Percentiles rank a stretch among this genome's conserved stretches.
Conservation (phyloP, 1,140 invertebrate genomes). For the Procambarus virginalis region DNA sequence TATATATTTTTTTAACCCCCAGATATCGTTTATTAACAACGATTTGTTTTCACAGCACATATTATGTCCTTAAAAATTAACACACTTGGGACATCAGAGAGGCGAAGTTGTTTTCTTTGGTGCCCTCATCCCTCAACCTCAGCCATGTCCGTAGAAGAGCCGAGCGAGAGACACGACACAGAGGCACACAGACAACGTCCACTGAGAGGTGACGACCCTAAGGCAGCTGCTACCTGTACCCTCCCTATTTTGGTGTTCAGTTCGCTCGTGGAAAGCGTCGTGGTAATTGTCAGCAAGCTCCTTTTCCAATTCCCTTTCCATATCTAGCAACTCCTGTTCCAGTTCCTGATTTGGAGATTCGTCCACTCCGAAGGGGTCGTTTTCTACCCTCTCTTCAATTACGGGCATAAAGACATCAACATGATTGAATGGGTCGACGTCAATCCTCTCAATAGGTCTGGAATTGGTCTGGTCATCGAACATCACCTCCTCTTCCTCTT, state of each 20-base stretch:
- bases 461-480: constrained; percentile 66
- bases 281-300: constrained; percentile 7
- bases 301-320: constrained; percentile 50
- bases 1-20: background rate
- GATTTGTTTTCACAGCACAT: constrained; percentile 10
- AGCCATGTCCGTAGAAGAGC: constrained; percentile 26
- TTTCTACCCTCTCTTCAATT: constrained; percentile 43
- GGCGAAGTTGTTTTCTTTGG: background rate
- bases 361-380: background rate
- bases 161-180: constrained; percentile 4
- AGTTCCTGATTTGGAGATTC: constrained; percentile 30
- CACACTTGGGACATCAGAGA: background rate
- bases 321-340: constrained; percentile 45
- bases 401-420: constrained; percentile 60
- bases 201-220: background rate
- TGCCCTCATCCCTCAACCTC: background rate
- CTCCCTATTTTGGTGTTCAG: constrained; percentile 9
- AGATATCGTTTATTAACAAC: background rate
- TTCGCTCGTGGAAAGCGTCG: constrained; percentile 47
- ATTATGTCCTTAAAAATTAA: constrained; percentile 12
- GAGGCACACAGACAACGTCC: constrained; percentile 7
- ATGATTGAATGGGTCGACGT: constrained; percentile 56
- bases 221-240: background rate
- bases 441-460: constrained; percentile 60
- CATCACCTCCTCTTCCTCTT: constrained; percentile 61